Evolutionary conservation across 2,797 vertebrate genomes (phyloP).

Genomic region (Sebastes minor): DNA sequence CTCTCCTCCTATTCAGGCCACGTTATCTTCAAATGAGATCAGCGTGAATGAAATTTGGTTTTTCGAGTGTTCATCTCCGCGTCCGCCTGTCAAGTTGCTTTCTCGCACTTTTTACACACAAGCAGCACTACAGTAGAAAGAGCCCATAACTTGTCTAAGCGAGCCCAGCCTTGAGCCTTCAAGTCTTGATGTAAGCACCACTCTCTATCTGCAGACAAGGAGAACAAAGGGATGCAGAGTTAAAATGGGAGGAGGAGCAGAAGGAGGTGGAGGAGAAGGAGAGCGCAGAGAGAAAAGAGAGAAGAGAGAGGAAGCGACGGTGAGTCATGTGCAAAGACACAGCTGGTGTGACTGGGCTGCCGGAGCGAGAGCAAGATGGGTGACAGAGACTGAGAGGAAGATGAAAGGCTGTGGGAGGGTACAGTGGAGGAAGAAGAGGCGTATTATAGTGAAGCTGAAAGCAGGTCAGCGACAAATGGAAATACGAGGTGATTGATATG

Average conservation of each 20-base stretch:
- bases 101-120: slow-evolving; percentile 10
- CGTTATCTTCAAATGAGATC: slow-evolving; percentile 55
- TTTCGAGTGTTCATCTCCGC: slow-evolving; percentile 29
- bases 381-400: slow-evolving; percentile 60
- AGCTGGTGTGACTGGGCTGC: slow-evolving; percentile 67
- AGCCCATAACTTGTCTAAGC: slow-evolving; percentile 35
- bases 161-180: slow-evolving; percentile 37
- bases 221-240: slow-evolving; percentile 29
- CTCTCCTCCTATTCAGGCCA: slow-evolving; percentile 49
- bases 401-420: slow-evolving; percentile 66
- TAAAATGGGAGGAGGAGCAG: slow-evolving; percentile 5
- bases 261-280: background rate
- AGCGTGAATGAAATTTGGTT: slow-evolving; percentile 36
- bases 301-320: slow-evolving; percentile 27
- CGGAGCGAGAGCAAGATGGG: slow-evolving; percentile 61
- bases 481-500: slow-evolving; percentile 70
- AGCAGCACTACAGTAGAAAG: background rate
- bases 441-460: slow-evolving; percentile 62
- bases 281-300: background rate
- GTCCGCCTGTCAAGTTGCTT: slow-evolving; percentile 26
- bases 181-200: slow-evolving; percentile 43
- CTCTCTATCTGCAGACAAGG: slow-evolving; percentile 39
- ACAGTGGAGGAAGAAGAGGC: slow-evolving; percentile 45
- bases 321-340: slow-evolving; percentile 66
- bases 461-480: slow-evolving; percentile 73